Evolutionary conservation across 2,113 vertebrate genomes (phyloP).

Genomic region (Gila orcuttii): DNA sequence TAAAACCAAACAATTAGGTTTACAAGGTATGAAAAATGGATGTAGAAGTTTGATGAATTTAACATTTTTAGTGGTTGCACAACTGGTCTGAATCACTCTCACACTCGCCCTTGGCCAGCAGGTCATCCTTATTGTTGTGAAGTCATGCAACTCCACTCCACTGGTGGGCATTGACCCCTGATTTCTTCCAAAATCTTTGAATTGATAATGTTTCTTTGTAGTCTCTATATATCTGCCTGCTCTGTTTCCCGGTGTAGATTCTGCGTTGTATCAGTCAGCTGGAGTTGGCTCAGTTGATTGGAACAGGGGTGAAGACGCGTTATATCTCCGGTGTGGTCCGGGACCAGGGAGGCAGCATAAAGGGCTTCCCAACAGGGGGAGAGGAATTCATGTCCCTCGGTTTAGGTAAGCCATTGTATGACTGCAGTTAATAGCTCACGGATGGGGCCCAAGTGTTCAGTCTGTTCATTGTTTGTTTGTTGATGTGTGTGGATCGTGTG

Average conservation of each 20-base stretch:
- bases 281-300: conserved; percentile 94
- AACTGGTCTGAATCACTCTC: not conserved
- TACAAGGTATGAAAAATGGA: too few species aligned
- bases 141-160: not conserved
- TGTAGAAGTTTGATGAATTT: too few species aligned
- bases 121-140: conserved; percentile 3
- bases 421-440: not conserved
- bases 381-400: conserved; percentile 96
- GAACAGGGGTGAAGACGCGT: conserved; percentile 94
- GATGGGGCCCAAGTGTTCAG: not conserved
- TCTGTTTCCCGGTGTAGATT: conserved; percentile 75
- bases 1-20: too few species aligned
- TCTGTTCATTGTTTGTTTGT: not conserved
- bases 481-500: not conserved
- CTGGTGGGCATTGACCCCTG: not conserved
- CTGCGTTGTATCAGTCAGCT: conserved; percentile 96
- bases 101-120: not conserved
- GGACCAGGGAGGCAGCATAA: conserved; percentile 84
- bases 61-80: not conserved
- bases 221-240: not conserved
- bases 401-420: conserved; percentile 77
- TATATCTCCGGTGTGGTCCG: conserved; percentile 91
- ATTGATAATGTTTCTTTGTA: not conserved
- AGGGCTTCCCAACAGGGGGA: conserved; percentile 81
- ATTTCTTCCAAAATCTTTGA: not conserved